Base-by-base conservation (phyloP, 2,888 invertebrate genomes). In the Eupeodes luniger region DNA sequence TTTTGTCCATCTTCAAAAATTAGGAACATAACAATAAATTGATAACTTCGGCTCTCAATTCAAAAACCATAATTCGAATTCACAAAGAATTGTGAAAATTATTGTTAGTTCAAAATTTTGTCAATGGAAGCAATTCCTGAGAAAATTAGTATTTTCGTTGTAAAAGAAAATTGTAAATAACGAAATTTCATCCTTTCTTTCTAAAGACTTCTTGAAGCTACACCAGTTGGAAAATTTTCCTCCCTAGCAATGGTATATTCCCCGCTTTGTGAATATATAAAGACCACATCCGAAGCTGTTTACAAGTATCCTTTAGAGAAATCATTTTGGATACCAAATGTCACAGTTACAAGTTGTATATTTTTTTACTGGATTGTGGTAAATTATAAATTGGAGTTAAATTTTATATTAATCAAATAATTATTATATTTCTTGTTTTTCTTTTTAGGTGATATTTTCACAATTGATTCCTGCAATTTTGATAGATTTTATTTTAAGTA, bases 391-490 rank as follows among this genome's bases (percentile, higher is more conserved):
- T 27, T 27, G 27, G 4, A 1, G 12, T 16, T 14, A 14, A 34
- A 62, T 47, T 10, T 12, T 2, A 11, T 47, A 47, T 47, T 47
- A 7, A 16, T 4, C 5, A n/a, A 62, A 14, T 3, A 16, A 47
- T 5, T 40, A 40, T 5, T 5, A 40, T 36, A 6, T 36, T 36
- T 36, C 5, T 36, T 36, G 36, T 7, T 7, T 40, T 40, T 40
- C 40, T 40, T 40, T 40, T 40, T 36, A 90, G 90, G 5, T 91
- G 5, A 85, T 91, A 14, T 87, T 90, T 10, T 90, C 91, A 51
- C 91, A 92, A 79, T 51, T 92, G 5, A 3, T 92, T 4, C 92
- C 92, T 0, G 87, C 92, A 0, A n/a, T 92, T 2, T 5, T 91
- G 11, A 70, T 89, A 0, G 92, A 92, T 57, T 16, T 86, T 1